Conservation (phyloP, 2,113 vertebrate species). For the Penelope pileata region DNA sequence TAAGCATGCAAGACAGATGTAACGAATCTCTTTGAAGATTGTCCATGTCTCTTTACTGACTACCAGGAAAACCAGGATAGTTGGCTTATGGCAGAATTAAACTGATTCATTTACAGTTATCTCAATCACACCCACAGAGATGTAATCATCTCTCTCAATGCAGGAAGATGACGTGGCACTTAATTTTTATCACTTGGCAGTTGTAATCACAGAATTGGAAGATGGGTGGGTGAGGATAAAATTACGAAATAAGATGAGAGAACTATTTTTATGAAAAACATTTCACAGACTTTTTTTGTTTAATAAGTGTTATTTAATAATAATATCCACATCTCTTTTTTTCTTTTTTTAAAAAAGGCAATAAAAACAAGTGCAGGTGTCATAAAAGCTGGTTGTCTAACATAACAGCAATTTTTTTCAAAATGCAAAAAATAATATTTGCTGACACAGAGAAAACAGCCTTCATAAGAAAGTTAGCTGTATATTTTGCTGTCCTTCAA, state of each 20-base stretch:
- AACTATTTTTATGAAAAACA: not conserved
- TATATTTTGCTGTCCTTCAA: not conserved
- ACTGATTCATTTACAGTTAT: not conserved
- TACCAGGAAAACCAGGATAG: not conserved
- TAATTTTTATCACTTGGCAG: not conserved
- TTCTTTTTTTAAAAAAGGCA: not conserved
- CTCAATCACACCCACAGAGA: not conserved
- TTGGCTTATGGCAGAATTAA: not conserved
- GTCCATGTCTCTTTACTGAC: not conserved
- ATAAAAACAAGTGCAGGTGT: not conserved
- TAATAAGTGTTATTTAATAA: not conserved
- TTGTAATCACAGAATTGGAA: not conserved
- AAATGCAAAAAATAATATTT: not conserved
- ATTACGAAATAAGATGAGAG: not conserved
- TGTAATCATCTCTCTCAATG: not conserved
- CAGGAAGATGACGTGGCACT: not conserved
- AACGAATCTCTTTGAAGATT: not conserved
- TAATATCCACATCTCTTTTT: not conserved
- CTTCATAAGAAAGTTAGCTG: rapidly evolving
- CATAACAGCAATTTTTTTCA: not conserved
- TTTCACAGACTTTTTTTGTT: not conserved
- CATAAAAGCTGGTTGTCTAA: not conserved
- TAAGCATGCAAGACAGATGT: not conserved
- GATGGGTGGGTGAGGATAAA: not conserved
- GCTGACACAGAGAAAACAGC: not conserved